Evolutionary conservation across 2,888 invertebrate genomes (phyloP), one percentile per base, ranked within the genome.

Genomic region (Allophyes oxyacanthae): DNA sequence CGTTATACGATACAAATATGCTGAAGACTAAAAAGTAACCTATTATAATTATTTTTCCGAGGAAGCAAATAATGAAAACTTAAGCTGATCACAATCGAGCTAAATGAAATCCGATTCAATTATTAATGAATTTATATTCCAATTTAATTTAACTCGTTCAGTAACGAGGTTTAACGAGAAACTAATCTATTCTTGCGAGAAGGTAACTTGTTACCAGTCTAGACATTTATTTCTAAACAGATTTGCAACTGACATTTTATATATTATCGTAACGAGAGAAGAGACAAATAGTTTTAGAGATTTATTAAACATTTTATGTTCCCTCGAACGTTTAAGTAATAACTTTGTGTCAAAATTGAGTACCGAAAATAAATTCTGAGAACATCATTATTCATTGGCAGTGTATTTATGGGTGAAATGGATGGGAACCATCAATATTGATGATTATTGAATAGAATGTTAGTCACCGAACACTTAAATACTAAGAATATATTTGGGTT

Each of bases 301-400:
- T 77, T 72, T 63, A 69, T 70, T 55, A 34, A 48, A 53, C 55
- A 46, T 41, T 32, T 14, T 51, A 33, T 40, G 48, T 63, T 60
- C 53, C 43, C 62, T 43, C 36, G 37, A 63, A 54, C 76, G 75
- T 66, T 74, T 72, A 74, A 72, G 82, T 80, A 81, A 82, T 80
- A 77, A 79, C 79, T 79, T 78, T 61, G 72, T 79, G 81, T 79
- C 81, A 80, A 77, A 77, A 70, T 74, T 66, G 75, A 77, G 72
- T 70, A 63, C 67, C 65, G 79, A 74, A 83, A 85, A 86, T 86
- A 87, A 86, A 87, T 88, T 79, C 77, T 81, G 77, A 74, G 84
- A 86, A 86, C 83, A 86, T 87, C 88, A 88, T 90, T 89, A 87
- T 87, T 90, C 87, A 89, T 87, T 75, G 84, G 82, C 80, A 75